phyloP scores from a whole-genome alignment of 1,140 invertebrate species.

The Diprion similis region DNA sequence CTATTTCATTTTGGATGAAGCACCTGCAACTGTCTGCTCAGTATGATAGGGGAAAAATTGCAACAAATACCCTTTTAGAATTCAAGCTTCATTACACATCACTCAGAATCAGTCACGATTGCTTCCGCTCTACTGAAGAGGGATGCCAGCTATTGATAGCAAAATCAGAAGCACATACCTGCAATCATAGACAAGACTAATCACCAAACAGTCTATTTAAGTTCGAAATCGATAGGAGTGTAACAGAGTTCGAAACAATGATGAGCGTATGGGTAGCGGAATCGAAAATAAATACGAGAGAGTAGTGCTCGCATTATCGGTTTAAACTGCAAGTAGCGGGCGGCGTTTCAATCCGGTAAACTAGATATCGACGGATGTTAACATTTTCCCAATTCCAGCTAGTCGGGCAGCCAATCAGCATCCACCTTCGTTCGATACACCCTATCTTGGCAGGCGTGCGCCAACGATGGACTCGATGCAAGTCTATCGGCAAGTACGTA shows the following conservation, averaged over 20 bases:
- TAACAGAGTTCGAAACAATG: not conserved
- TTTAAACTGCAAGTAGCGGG: not conserved
- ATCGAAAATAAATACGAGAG: conserved; percentile 5
- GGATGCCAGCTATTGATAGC: too few relatives aligned
- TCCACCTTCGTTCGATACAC: conserved; percentile 8
- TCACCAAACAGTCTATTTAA: not conserved
- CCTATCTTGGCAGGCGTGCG: not conserved
- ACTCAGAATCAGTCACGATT: too few relatives aligned
- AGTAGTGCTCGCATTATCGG: conserved; percentile 3
- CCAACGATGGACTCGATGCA: not conserved
- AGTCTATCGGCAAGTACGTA: not conserved
- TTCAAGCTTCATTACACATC: too few relatives aligned
- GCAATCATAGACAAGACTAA: not conserved
- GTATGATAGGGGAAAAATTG: too few relatives aligned
- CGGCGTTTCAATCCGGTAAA: conserved; percentile 1
- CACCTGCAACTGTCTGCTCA: too few relatives aligned
- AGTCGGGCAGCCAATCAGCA: conserved; percentile 4
- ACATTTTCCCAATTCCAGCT: conserved; percentile 28
- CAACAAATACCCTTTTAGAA: too few relatives aligned
- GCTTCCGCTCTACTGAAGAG: too few relatives aligned
- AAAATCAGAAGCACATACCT: too few relatives aligned
- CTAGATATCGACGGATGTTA: conserved; percentile 19
- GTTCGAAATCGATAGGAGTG: not conserved
- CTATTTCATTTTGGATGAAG: not conserved
- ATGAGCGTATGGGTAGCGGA: not conserved